Conservation (phyloP, 1,140 invertebrate species). For the Diuraphis noxia region DNA sequence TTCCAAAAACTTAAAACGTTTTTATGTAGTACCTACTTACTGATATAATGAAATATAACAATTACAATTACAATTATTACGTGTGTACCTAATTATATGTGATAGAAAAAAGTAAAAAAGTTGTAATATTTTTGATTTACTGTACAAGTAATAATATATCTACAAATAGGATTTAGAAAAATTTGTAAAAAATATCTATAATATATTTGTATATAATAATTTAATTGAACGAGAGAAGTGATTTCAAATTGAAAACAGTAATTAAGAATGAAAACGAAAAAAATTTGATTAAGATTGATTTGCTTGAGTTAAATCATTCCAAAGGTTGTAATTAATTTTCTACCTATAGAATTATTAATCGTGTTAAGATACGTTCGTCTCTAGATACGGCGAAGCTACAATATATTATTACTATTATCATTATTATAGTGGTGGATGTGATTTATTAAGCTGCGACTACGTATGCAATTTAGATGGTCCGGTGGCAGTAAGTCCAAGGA, state of each 20-base stretch:
- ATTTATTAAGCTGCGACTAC: constrained; percentile 3
- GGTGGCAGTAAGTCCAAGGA: background rate
- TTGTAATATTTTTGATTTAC: background rate
- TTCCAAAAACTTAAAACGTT: no score
- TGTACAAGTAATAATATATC: background rate
- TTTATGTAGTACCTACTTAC: no score
- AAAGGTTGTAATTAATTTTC: background rate
- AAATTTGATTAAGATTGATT: background rate
- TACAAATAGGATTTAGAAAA: background rate
- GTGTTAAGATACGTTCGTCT: background rate
- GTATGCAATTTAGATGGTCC: constrained; percentile 22
- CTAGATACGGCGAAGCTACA: background rate
- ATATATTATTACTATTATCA: background rate
- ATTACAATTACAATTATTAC: background rate
- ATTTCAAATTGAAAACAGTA: background rate
- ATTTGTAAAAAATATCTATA: background rate
- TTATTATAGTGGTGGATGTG: background rate
- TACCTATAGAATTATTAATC: background rate
- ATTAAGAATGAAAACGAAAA: background rate
- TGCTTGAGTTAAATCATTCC: no score
- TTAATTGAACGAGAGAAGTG: background rate
- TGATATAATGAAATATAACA: background rate
- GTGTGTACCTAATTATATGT: background rate
- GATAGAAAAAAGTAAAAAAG: background rate
- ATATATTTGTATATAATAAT: background rate